phyloP scores from a whole-genome alignment of 2,797 vertebrate species.

The Brachyalestes nurse region DNA sequence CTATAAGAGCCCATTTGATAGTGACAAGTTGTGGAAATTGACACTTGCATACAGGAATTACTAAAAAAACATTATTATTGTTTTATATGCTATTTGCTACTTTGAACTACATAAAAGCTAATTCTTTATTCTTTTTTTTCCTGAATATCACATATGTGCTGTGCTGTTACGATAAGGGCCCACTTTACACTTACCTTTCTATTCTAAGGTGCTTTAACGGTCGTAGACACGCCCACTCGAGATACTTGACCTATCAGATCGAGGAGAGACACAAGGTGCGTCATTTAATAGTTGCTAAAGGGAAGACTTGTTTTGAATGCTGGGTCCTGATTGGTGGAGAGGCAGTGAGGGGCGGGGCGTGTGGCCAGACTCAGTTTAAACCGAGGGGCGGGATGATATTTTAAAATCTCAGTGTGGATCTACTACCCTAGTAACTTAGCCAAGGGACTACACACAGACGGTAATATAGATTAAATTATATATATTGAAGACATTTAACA shows the following conservation, averaged over 20 bases:
- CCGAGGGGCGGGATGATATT: constrained; percentile 71
- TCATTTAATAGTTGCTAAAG: constrained; percentile 47
- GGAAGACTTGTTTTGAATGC: constrained; percentile 61
- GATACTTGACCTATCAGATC: constrained; percentile 64
- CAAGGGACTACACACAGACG: constrained; percentile 14
- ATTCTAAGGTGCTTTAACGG: constrained; percentile 21
- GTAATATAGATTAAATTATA: constrained; percentile 24
- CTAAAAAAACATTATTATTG: too few species aligned
- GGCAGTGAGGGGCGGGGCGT: constrained; percentile 3
- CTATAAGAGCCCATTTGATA: too few species aligned
- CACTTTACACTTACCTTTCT: too few species aligned
- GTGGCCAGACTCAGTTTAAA: constrained; percentile 70
- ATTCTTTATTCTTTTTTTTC: too few species aligned
- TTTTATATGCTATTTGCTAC: too few species aligned
- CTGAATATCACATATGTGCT: too few species aligned
- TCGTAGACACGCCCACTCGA: constrained; percentile 35
- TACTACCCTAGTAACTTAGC: neutral
- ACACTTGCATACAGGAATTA: too few species aligned
- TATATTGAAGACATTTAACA: too few species aligned
- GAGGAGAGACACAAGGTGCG: neutral
- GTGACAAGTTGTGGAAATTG: too few species aligned
- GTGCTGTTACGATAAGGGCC: too few species aligned
- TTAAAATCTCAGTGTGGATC: constrained; percentile 37
- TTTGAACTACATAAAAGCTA: too few species aligned
- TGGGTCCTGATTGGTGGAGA: constrained; percentile 66